These are phyloP conservation scores for Halictus quadricinctus DNA, from an alignment of 2,888 invertebrate genomes.

Conservation along the genomic window DNA sequence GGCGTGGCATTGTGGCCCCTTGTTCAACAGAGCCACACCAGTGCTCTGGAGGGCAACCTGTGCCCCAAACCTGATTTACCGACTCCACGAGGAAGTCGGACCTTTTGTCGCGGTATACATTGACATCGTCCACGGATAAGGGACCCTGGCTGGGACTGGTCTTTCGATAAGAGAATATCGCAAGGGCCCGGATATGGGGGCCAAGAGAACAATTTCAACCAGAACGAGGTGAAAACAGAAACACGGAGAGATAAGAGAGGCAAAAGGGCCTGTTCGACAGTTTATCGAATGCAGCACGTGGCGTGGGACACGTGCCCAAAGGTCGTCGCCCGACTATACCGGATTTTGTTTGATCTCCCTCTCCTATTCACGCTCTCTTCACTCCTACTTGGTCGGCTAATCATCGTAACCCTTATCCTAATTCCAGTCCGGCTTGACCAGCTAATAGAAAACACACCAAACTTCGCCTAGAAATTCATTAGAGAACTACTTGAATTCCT, in stretches of 20 bases:
- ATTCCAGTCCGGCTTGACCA: conserved; percentile 17
- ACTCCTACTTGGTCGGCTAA: background rate
- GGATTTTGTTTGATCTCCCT: conserved; percentile 70
- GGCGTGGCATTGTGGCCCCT: background rate
- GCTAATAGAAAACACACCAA: background rate
- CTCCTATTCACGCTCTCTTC: background rate
- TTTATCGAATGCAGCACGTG: conserved; percentile 71
- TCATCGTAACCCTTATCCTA: background rate
- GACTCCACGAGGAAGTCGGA: background rate
- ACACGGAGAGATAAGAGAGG: conserved; percentile 33
- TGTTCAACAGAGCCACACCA: background rate
- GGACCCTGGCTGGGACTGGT: background rate
- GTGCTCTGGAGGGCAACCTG: background rate
- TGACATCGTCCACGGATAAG: background rate
- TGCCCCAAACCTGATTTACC: background rate
- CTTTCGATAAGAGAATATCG: background rate
- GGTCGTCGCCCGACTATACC: conserved; percentile 70
- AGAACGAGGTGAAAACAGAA: conserved; percentile 45
- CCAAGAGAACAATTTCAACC: conserved; percentile 29
- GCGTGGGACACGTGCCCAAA: conserved; percentile 71
- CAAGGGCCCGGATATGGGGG: background rate
- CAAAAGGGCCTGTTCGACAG: conserved; percentile 51
- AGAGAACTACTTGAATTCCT: background rate
- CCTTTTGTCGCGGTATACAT: background rate
- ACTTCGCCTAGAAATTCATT: conserved; percentile 28